Evolutionary conservation across 1,140 invertebrate species (phyloP).

Genomic region (Drosophila parvula): DNA sequence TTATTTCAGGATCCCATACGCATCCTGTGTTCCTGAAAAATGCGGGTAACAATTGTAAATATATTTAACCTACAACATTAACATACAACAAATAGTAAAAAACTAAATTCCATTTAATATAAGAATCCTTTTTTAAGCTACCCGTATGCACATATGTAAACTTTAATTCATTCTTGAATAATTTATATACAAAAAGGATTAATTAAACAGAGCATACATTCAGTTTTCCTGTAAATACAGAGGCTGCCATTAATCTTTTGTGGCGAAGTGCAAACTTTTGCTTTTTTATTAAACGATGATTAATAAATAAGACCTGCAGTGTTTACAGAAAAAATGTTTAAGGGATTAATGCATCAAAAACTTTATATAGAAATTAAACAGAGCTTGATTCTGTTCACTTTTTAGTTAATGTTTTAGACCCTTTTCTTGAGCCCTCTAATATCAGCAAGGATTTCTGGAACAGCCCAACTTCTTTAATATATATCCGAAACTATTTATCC

Average conservation of each 20-base stretch:
- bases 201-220: slow-evolving; percentile 9
- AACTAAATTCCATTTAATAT: neutral
- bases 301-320: neutral
- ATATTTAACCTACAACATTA: neutral
- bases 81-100: no score
- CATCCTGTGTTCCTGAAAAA: neutral
- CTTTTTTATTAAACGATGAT: neutral
- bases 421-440: no score
- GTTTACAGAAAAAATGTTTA: neutral
- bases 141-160: neutral
- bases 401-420: no score
- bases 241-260: slow-evolving; percentile 15
- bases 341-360: neutral
- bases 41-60: neutral
- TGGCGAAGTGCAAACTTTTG: slow-evolving; percentile 8
- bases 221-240: slow-evolving; percentile 11
- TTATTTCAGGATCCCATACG: neutral
- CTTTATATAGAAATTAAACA: neutral
- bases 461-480: slow-evolving; percentile 3
- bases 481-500: slow-evolving; percentile 55
- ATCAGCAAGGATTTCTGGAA: slow-evolving; percentile 17
- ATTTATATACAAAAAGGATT: slow-evolving; percentile 5
- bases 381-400: neutral
- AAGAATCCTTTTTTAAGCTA: neutral
- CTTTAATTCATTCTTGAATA: slow-evolving; percentile 1